Conservation (phyloP, 2,888 invertebrate genomes). For the Marasmarcha lunaedactyla region DNA sequence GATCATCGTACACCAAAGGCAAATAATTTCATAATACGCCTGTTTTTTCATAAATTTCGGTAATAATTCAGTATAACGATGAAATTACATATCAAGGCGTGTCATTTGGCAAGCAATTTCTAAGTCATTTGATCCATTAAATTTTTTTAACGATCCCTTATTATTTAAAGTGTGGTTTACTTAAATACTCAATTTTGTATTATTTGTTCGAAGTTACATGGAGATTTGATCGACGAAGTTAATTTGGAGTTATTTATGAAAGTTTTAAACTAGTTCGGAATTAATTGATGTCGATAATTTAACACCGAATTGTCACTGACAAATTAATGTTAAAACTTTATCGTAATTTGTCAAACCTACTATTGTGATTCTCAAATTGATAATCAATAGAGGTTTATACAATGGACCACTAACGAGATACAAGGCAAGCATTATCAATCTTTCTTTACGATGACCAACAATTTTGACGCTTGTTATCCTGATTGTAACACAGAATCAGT, state of each 20-base stretch:
- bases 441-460: slow-evolving; percentile 18
- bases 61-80: slow-evolving; percentile 38
- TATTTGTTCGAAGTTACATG: too few relatives aligned
- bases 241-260: too few relatives aligned
- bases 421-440: slow-evolving; percentile 32
- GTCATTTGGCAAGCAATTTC: slow-evolving; percentile 54
- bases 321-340: slow-evolving; percentile 2
- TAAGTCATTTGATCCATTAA: slow-evolving; percentile 24
- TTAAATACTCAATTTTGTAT: slow-evolving; percentile 1
- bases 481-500: neutral
- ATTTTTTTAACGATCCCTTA: slow-evolving; percentile 19
- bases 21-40: slow-evolving; percentile 61
- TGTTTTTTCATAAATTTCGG: slow-evolving; percentile 56
- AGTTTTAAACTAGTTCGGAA: too few relatives aligned
- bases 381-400: slow-evolving; percentile 37
- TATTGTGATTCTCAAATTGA: slow-evolving; percentile 40
- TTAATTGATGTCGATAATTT: too few relatives aligned
- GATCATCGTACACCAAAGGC: slow-evolving; percentile 47
- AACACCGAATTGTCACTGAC: too few relatives aligned
- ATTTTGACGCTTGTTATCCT: neutral
- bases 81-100: slow-evolving; percentile 48
- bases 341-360: slow-evolving; percentile 34
- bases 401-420: slow-evolving; percentile 38
- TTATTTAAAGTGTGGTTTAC: slow-evolving; percentile 17
- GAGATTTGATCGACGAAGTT: too few relatives aligned